Conservation (phyloP, 1,140 invertebrate species). For the Zeugodacus cucurbitae region DNA sequence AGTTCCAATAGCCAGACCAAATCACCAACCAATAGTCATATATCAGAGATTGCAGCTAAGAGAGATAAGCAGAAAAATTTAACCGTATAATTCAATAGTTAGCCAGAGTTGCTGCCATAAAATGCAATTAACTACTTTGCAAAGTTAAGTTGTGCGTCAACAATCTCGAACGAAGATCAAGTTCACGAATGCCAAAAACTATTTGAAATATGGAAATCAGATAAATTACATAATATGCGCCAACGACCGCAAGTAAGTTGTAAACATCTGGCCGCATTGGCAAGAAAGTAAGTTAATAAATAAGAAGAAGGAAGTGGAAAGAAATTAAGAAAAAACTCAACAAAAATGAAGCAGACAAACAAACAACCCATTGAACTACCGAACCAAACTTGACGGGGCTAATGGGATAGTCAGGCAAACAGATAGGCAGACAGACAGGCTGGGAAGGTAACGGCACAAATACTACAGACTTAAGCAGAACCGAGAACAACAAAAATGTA, state of each 20-base stretch:
- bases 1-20: neutral
- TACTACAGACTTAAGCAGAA: neutral
- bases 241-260: neutral
- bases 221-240: conserved; percentile 9
- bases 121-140: conserved; percentile 33
- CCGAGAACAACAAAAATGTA: neutral
- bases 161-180: conserved; percentile 25
- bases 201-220: conserved; percentile 38
- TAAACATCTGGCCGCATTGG: neutral
- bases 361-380: conserved; percentile 10
- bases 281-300: conserved; percentile 37
- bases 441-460: too few relatives aligned
- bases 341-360: neutral
- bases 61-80: neutral
- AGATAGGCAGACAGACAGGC: neutral
- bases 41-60: neutral
- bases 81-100: neutral
- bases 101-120: conserved; percentile 2
- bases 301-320: neutral
- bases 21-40: neutral
- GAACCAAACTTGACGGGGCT: neutral
- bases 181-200: conserved; percentile 36
- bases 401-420: neutral
- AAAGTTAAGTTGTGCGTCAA: conserved; percentile 24
- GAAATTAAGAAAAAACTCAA: neutral